Percentiles rank a stretch among this genome's conserved stretches.
These are phyloP conservation scores for Uloborus plumipes DNA, from an alignment of 2,888 invertebrate species.

Conservation along the genomic window DNA sequence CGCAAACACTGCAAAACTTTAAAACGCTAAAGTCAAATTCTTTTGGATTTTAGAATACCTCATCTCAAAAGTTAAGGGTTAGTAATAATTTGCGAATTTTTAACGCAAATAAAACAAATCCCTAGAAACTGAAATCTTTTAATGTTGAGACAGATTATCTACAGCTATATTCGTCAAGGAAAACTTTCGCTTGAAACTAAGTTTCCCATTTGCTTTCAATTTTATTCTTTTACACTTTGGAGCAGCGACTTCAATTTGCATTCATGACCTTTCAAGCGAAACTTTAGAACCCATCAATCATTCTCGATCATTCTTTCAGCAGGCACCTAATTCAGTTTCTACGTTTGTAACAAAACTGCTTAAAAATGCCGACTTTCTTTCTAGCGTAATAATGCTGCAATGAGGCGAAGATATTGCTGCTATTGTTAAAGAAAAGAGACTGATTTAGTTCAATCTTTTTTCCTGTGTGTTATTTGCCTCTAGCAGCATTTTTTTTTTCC, in stretches of 20 bases:
- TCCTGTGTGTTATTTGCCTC: not conserved
- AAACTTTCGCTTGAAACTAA: no score
- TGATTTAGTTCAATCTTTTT: not conserved
- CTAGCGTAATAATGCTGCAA: conserved; percentile 16
- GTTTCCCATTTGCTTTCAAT: no score
- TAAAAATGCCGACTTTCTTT: conserved; percentile 24
- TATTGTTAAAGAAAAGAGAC: conserved; percentile 36
- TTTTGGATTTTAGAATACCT: no score
- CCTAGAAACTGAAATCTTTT: no score
- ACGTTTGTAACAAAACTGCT: conserved; percentile 49
- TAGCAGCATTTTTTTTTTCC: conserved; percentile 2
- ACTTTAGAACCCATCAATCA: conserved; percentile 53
- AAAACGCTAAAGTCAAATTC: no score
- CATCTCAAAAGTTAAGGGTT: no score
- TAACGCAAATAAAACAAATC: no score
- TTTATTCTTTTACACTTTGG: no score
- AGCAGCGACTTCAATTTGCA: conserved; percentile 25
- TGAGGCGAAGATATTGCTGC: conserved; percentile 30
- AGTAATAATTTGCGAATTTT: no score
- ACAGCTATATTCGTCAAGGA: no score
- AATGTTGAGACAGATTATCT: no score
- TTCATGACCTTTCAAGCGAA: conserved; percentile 53
- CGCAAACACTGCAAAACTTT: no score
- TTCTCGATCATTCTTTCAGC: conserved; percentile 29
- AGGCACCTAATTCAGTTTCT: conserved; percentile 46